Evolutionary conservation across 2,888 invertebrate species (phyloP).

Genomic region (Drosophila colorata): DNA sequence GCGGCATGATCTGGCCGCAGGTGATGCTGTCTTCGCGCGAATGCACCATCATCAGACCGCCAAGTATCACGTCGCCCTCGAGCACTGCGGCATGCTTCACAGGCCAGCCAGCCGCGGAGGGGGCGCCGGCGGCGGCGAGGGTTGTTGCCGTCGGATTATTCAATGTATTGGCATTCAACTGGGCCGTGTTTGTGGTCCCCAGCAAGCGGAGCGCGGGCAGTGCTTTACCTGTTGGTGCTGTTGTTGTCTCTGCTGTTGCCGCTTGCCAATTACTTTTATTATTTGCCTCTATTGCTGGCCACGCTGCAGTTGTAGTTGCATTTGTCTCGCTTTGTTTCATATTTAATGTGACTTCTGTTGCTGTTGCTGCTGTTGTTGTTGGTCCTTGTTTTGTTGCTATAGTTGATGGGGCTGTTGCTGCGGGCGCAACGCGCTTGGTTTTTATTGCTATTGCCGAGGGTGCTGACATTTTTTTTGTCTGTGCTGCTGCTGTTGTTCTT

Average conservation of each 20-base stretch:
- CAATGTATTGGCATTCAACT: slow-evolving; percentile 5
- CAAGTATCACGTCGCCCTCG: slow-evolving; percentile 94
- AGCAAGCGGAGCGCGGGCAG: slow-evolving; percentile 79
- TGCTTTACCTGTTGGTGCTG: slow-evolving; percentile 19
- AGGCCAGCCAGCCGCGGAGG: slow-evolving; percentile 87
- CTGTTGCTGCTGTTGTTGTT: slow-evolving; percentile 9
- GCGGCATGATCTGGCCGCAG: slow-evolving; percentile 97
- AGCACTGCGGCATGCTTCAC: slow-evolving; percentile 94
- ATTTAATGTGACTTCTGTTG: slow-evolving; percentile 20
- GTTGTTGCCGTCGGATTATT: slow-evolving; percentile 8
- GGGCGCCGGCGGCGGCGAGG: slow-evolving; percentile 31
- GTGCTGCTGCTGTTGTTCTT: slow-evolving; percentile 17
- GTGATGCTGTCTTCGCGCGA: slow-evolving; percentile 94
- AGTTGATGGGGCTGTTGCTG: slow-evolving; percentile 11
- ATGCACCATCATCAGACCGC: slow-evolving; percentile 98
- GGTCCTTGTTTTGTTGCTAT: no score
- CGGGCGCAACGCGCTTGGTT: slow-evolving; percentile 35
- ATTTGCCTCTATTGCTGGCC: slow-evolving; percentile 32
- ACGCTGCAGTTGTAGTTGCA: slow-evolving; percentile 6
- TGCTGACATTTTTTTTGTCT: slow-evolving; percentile 15
- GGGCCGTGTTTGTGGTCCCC: slow-evolving; percentile 84
- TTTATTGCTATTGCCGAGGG: slow-evolving; percentile 28
- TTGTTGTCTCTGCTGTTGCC: slow-evolving; percentile 24
- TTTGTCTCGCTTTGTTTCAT: slow-evolving; percentile 5
- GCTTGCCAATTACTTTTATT: slow-evolving; percentile 36